Evolutionary conservation across 2,888 invertebrate genomes (phyloP), one percentile per base, ranked within the genome.

Genomic region (Morinoia aosen): DNA sequence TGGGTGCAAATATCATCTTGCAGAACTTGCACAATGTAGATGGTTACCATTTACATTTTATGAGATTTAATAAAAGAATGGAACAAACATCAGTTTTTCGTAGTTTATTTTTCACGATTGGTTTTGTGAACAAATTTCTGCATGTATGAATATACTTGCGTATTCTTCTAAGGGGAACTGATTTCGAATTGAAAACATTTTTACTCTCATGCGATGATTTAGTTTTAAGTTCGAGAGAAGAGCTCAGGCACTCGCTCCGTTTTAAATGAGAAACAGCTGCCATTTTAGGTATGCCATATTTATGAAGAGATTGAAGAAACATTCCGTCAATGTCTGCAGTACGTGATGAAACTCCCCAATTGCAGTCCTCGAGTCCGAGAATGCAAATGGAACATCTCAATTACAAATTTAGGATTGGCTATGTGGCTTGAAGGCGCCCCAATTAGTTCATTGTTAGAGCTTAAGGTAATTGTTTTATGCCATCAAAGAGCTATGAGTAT

Each of bases 391-490:
- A 57, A 93, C 93, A 93, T 93, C 93, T 93, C 93, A 93, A 93
- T 93, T 93, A 93, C 93, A 93, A 93, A 93, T 93, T 57, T 93
- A 93, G 93, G 57, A 93, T 57, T 93, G 57, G 93, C 93, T 93
- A 93, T 93, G 93, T 57, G 56, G 93, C 56, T 93, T 57, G 57
- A 10, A 93, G 93, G 93, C 56, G 93, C 93, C 57, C 93, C 93
- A 93, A 93, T 93, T 93, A 93, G 93, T 93, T 93, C 93, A 93
- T 93, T 57, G 93, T 93, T 93, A 93, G 48, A 93, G 93, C 93
- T 93, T 93, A 57, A 57, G 93, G 56, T 93, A 93, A 93, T 57
- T 93, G 93, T 93, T 93, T 93, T 56, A 48, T 93, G 93, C 93
- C 93, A 57, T 93, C 57, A 93, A 48, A 93, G 93, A 93, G 93